A percentile compares a stretch with the other conserved stretches of the same genome.
Evolutionary conservation across 2,888 invertebrate genomes (phyloP).

Genomic region (Andrena fulva): DNA sequence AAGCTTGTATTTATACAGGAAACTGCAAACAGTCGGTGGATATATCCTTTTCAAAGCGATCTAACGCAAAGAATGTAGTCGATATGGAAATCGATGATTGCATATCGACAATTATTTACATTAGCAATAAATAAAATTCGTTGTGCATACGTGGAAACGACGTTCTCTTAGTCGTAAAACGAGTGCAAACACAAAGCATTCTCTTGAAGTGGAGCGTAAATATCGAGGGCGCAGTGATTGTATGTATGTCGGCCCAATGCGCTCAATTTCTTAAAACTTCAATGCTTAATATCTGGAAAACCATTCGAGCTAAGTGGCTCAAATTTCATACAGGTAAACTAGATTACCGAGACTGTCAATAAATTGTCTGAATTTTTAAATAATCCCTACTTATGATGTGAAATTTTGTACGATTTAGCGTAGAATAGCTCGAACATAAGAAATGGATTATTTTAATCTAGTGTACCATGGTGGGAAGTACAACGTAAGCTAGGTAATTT

Average conservation of each 20-base stretch:
- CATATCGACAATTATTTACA: too few species aligned
- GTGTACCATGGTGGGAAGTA: too few species aligned
- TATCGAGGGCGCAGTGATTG: neutral
- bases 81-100: too few species aligned
- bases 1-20: too few species aligned
- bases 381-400: neutral
- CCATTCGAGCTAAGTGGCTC: neutral
- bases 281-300: neutral
- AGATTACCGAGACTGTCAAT: neutral
- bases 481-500: too few species aligned
- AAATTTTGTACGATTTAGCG: neutral
- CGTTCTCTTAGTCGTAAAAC: neutral
- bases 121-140: neutral
- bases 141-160: neutral
- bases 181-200: neutral
- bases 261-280: neutral
- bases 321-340: neutral
- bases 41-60: too few species aligned
- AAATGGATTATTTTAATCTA: too few species aligned
- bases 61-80: too few species aligned
- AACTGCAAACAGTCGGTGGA: too few species aligned
- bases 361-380: neutral
- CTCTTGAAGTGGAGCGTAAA: neutral
- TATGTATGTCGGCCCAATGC: neutral
- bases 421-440: neutral